Evolutionary conservation across 2,113 vertebrate genomes (phyloP).

Genomic region (Ondatra zibethicus): DNA sequence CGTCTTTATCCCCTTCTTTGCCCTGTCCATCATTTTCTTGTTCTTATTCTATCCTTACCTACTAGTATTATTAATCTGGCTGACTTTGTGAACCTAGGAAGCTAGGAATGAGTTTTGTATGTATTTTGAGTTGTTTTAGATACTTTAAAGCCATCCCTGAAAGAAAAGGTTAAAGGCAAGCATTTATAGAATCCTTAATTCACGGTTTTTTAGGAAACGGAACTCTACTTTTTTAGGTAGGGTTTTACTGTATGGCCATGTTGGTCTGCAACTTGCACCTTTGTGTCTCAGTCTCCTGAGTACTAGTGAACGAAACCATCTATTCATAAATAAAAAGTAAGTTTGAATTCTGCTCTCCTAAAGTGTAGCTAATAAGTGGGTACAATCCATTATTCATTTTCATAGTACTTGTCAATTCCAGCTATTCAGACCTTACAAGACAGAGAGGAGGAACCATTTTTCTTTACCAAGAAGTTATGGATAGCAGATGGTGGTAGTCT

Average conservation of each 20-base stretch:
- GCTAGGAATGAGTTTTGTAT: not conserved
- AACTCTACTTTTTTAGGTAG: not conserved
- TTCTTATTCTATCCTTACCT: conserved; percentile 19
- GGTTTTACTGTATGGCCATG: not conserved
- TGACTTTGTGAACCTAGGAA: conserved; percentile 31
- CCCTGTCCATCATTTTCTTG: not conserved
- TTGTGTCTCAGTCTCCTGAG: not conserved
- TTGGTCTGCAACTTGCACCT: not conserved
- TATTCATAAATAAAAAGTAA: conserved; percentile 30
- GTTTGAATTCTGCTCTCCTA: not conserved
- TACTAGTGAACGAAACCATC: not conserved
- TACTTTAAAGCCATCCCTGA: conserved; percentile 17
- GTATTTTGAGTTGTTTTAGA: conserved; percentile 15
- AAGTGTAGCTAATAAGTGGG: not conserved
- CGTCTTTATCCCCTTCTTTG: not conserved
- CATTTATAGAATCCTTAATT: conserved; percentile 6
- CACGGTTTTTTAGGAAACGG: not conserved
- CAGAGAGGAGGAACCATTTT: not conserved
- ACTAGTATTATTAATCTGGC: not conserved
- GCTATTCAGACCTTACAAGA: not conserved
- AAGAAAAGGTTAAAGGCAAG: conserved; percentile 46
- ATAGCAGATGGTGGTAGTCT: not conserved
- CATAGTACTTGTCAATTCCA: not conserved
- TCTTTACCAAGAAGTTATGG: conserved; percentile 5
- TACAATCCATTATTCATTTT: not conserved